Percentiles rank a stretch among this genome's conserved stretches.
Conservation (phyloP, 2,113 vertebrate genomes). For the Dissostichus mawsoni region DNA sequence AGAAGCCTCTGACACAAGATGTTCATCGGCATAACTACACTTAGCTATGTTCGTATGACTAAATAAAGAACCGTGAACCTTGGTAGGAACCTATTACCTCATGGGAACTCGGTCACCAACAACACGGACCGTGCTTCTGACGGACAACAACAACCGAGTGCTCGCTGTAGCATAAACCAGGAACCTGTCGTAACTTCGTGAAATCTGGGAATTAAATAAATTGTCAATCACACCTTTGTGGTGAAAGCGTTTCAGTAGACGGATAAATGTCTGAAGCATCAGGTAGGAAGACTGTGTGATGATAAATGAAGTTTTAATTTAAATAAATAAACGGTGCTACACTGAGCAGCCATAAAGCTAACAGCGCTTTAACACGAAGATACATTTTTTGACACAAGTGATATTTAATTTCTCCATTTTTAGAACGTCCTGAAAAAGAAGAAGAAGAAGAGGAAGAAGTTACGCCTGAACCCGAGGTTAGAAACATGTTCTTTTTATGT, state of each 20-base stretch:
- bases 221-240: conserved; percentile 15
- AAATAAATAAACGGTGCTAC: background rate
- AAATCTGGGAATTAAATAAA: background rate
- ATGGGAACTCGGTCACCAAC: background rate
- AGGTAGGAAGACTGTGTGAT: conserved; percentile 67
- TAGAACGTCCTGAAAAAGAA: conserved; percentile 67
- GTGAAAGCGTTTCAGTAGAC: conserved; percentile 31
- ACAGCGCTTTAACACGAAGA: background rate
- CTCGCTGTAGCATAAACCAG: background rate
- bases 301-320: background rate
- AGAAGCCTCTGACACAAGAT: too few relatives aligned
- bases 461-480: conserved; percentile 74
- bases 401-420: conserved; percentile 24
- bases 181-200: background rate
- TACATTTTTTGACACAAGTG: background rate
- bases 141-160: conserved; percentile 69
- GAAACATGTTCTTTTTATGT: background rate
- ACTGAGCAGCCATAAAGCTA: background rate
- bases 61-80: too few relatives aligned
- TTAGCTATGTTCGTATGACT: too few relatives aligned
- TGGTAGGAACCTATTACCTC: conserved; percentile 38
- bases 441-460: conserved; percentile 61
- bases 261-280: conserved; percentile 83
- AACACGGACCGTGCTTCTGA: conserved; percentile 60
- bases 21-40: too few relatives aligned